Base-by-base conservation (phyloP, 2,797 vertebrate genomes). In the Mustela erminea region DNA sequence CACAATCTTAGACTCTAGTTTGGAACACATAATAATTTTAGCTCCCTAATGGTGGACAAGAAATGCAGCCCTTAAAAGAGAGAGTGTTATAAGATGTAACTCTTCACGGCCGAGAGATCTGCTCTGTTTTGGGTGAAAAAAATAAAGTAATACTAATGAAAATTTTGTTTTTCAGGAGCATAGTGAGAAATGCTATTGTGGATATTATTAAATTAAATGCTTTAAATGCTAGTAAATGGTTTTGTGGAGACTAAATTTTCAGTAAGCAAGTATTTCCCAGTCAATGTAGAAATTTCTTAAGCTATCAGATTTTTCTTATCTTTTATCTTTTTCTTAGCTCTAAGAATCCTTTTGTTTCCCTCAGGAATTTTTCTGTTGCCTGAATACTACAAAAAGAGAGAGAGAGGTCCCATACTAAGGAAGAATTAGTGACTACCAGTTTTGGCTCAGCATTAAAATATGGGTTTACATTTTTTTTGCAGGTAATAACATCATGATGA, bases 1-100 rank as follows among this genome's bases (percentile, higher is more conserved):
- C 81, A 93, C 32, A 93, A 58, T 29, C 75, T 88, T 88, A 66
- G 11, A 92, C 52, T 85, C 58, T 95, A 35, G 56, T 91, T 75
- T 87, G 35, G 95, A 96, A 92, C 13, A 84, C 66, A 75, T 21
- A 95, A 75, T 89, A 96, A 94, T 56, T 91, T 95, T 83, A 77
- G 18, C 62, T 94, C 46, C 56, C 12, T 96, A 60, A 94, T 84
- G 72, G 60, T 92, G 18, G 25, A 80, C 0, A 7, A 95, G 35
- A 90, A 92, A 87, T 46, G 1, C 2, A 84, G 27, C 7, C 21
- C 21, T 90, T 72, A 60, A 95, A 96, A 49, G 32, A 75, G 41
- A 84, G 49, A 80, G 11, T 7, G 94, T 83, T 95, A 29, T 83
- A 70, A 87, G 3, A 86, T 74, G 12, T 38, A 91, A 78, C 11